Evolutionary conservation across 1,140 invertebrate species (phyloP).

Genomic region (Ceratina calcarata): DNA sequence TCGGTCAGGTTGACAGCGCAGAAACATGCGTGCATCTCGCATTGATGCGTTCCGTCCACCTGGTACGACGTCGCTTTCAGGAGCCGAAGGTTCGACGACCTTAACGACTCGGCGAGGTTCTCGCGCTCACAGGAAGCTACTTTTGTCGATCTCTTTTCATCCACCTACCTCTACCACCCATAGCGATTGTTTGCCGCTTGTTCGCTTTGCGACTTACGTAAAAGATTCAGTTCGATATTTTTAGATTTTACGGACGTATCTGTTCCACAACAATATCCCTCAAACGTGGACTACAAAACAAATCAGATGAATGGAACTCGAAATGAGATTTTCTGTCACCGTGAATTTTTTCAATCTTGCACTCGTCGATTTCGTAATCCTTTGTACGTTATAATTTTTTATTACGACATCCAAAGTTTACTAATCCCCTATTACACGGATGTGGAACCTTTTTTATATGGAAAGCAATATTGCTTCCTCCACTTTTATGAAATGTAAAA

Average conservation of each 20-base stretch:
- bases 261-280: neutral
- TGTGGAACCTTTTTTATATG: too few species aligned
- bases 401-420: too few species aligned
- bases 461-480: too few species aligned
- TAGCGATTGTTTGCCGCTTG: slow-evolving; percentile 26
- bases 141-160: slow-evolving; percentile 34
- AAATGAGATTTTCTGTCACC: neutral
- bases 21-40: slow-evolving; percentile 27
- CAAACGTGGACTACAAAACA: too few species aligned
- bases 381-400: neutral
- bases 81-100: slow-evolving; percentile 55
- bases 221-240: slow-evolving; percentile 34
- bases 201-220: slow-evolving; percentile 36
- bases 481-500: too few species aligned
- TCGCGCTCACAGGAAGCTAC: slow-evolving; percentile 35
- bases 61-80: slow-evolving; percentile 42
- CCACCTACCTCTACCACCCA: slow-evolving; percentile 23
- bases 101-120: slow-evolving; percentile 38
- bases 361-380: neutral
- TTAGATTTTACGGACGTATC: slow-evolving; percentile 12
- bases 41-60: slow-evolving; percentile 53
- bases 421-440: too few species aligned
- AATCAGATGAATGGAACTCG: slow-evolving; percentile 1
- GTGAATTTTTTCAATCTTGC: neutral
- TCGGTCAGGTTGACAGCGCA: slow-evolving; percentile 18